These are phyloP conservation scores for Pristionchus fissidentatus DNA, from an alignment of 2,888 invertebrate genomes.

Conservation along the genomic window DNA sequence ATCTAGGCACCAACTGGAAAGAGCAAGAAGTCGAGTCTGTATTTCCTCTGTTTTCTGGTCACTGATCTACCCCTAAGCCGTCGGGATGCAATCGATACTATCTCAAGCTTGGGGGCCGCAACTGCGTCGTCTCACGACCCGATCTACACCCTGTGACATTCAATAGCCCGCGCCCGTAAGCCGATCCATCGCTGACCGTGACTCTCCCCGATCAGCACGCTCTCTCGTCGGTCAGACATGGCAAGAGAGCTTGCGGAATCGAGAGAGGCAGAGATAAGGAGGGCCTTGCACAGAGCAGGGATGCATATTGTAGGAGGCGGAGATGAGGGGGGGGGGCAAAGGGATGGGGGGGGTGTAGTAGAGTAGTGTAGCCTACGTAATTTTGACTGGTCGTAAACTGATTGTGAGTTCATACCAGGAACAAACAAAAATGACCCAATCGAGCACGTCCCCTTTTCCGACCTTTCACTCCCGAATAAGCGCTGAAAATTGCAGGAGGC, in stretches of 20 bases:
- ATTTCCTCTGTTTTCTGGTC: constrained; percentile 2
- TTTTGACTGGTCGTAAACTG: no score
- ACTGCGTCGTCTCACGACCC: background rate
- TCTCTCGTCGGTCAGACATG: background rate
- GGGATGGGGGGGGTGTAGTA: background rate
- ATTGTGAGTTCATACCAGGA: no score
- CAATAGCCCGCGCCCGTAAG: background rate
- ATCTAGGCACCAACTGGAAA: background rate
- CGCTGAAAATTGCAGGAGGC: background rate
- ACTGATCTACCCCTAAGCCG: background rate
- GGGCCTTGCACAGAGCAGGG: constrained; percentile 23
- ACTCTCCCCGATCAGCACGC: background rate
- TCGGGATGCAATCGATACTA: background rate
- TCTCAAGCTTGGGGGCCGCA: background rate
- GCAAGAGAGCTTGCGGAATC: background rate
- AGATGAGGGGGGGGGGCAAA: background rate
- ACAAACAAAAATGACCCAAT: no score
- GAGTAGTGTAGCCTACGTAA: no score
- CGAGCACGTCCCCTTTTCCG: no score
- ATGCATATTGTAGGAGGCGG: background rate
- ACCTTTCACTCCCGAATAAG: no score
- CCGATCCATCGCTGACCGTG: background rate
- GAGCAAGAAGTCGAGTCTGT: background rate
- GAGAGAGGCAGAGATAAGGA: constrained; percentile 24
- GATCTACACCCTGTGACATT: background rate